phyloP scores from a whole-genome alignment of 2,888 invertebrate species.

The Alsophila aescularia region DNA sequence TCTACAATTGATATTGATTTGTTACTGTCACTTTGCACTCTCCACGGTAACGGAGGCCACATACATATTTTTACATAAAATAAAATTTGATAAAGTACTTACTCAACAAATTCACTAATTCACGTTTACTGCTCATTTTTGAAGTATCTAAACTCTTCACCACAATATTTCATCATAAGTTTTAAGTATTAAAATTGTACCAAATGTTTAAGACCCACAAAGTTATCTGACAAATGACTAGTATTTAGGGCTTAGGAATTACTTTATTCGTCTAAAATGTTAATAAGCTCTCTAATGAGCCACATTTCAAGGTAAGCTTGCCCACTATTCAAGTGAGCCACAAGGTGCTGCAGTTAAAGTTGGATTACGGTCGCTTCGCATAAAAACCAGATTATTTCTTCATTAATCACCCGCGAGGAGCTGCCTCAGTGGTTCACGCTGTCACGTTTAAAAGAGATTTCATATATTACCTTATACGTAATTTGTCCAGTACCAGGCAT shows the following conservation, averaged over 20 bases:
- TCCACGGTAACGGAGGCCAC: no score
- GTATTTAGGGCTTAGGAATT: constrained; percentile 6
- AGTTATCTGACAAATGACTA: no score
- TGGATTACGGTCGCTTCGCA: constrained; percentile 24
- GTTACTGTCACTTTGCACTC: no score
- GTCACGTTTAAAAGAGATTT: constrained; percentile 5
- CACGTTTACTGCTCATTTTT: constrained; percentile 4
- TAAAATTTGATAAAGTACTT: neutral
- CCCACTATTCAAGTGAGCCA: constrained; percentile 20
- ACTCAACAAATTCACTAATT: constrained; percentile 11
- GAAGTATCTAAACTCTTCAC: neutral
- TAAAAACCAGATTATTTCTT: constrained; percentile 34
- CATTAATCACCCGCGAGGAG: constrained; percentile 17
- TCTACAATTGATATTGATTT: no score
- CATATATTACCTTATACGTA: constrained; percentile 7
- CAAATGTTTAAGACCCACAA: no score
- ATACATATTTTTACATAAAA: no score
- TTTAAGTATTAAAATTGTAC: no score
- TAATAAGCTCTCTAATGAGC: constrained; percentile 24
- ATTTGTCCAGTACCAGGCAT: no score
- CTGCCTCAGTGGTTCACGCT: neutral
- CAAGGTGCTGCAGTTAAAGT: constrained; percentile 13
- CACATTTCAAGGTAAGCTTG: constrained; percentile 16
- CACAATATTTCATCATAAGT: no score
- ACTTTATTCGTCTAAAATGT: constrained; percentile 9